phyloP scores from a whole-genome alignment of 92 coral and sea anemone genomes.

The Siderastrea radians region DNA sequence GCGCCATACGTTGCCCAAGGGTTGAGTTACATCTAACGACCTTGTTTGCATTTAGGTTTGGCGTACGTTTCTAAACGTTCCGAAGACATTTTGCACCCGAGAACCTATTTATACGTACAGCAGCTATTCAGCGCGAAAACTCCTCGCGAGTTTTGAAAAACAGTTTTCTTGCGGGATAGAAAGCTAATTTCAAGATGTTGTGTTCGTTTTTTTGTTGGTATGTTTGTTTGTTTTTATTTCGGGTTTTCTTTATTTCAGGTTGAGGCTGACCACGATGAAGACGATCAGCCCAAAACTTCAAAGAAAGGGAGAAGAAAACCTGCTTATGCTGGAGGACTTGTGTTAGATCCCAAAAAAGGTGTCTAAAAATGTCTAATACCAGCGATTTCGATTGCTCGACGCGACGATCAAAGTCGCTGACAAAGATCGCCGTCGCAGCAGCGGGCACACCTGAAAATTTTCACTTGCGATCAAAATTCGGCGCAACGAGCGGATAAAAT shows the following conservation, averaged over 20 bases:
- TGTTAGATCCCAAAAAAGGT: slow-evolving; percentile 98
- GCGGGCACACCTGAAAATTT: too few species aligned
- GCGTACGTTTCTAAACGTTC: not conserved
- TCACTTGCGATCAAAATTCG: too few species aligned
- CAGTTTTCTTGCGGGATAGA: too few species aligned
- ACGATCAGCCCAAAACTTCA: slow-evolving; percentile 56
- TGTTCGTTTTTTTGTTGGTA: too few species aligned
- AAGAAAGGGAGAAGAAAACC: slow-evolving; percentile 96
- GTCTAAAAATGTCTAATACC: not conserved
- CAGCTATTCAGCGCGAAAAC: too few species aligned
- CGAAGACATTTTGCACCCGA: not conserved
- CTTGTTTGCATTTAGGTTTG: not conserved
- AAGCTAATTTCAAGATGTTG: too few species aligned
- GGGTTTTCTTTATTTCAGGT: slow-evolving; percentile 8
- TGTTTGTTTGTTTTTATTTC: not conserved
- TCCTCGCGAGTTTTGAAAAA: too few species aligned
- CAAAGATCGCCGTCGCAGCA: too few species aligned
- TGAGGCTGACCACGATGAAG: slow-evolving; percentile 76
- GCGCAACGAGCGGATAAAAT: too few species aligned
- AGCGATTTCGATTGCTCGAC: too few species aligned
- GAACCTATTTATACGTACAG: not conserved
- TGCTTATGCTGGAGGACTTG: slow-evolving; percentile 99
- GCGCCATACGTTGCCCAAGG: too few species aligned
- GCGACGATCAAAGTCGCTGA: too few species aligned
- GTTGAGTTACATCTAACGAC: not conserved